Conservation (phyloP, 1,140 invertebrate species). For the Philotrypesis tridentata region DNA sequence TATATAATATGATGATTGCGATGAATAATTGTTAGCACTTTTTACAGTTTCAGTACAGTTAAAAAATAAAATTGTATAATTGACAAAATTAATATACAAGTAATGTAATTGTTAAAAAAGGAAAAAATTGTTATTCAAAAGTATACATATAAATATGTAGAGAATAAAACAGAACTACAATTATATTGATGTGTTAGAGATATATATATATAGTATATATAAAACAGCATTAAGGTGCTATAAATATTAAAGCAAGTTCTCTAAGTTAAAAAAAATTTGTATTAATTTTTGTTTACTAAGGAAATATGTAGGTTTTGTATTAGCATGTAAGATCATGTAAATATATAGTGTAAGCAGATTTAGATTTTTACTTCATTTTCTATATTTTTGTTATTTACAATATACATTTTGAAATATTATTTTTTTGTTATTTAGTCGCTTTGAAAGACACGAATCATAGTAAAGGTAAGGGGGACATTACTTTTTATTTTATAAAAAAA, state of each 20-base stretch:
- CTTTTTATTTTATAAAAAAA: conserved; percentile 29
- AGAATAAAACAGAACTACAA: neutral
- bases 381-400: conserved; percentile 53
- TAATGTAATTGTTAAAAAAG: neutral
- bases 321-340: neutral
- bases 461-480: conserved; percentile 39
- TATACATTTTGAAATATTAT: conserved; percentile 49
- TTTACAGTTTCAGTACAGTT: neutral
- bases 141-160: neutral
- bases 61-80: neutral
- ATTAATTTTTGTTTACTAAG: neutral
- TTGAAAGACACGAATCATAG: conserved; percentile 44
- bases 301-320: neutral
- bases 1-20: neutral
- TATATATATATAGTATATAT: neutral
- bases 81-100: neutral
- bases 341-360: conserved; percentile 4
- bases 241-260: too few relatives aligned
- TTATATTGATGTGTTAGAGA: neutral
- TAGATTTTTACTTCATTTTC: conserved; percentile 44
- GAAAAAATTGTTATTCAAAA: conserved; percentile 5
- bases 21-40: neutral
- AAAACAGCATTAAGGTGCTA: neutral
- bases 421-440: conserved; percentile 32
- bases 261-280: neutral